A percentile compares a stretch with the other conserved stretches of the same genome.
Conservation (phyloP, 2,888 invertebrate species). For the Psylliodes chrysocephalus region DNA sequence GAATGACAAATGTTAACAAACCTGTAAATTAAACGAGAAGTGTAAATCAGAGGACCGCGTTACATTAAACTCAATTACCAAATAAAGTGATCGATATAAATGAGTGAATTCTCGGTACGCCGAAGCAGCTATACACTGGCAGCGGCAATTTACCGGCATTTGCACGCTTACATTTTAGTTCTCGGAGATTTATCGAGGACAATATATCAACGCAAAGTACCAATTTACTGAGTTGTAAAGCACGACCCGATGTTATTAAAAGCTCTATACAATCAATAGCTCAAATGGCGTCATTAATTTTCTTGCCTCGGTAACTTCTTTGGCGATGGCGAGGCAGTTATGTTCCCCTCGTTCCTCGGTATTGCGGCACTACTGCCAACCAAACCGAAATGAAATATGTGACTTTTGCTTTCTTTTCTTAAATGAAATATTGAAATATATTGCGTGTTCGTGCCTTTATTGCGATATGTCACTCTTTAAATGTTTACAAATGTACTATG, state of each 20-base stretch:
- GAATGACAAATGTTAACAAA: constrained; percentile 37
- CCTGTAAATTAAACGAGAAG: constrained; percentile 36
- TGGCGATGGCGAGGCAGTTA: no score
- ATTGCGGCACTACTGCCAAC: constrained; percentile 49
- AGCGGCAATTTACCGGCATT: constrained; percentile 56
- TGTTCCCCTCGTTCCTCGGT: no score
- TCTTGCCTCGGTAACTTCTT: constrained; percentile 54
- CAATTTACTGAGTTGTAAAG: constrained; percentile 57
- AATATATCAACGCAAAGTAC: constrained; percentile 56
- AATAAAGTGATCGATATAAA: constrained; percentile 55
- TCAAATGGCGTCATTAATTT: constrained; percentile 57
- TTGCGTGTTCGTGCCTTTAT: constrained; percentile 40
- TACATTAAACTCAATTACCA: constrained; percentile 52
- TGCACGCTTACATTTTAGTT: constrained; percentile 55
- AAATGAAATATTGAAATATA: constrained; percentile 46
- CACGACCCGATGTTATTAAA: constrained; percentile 57
- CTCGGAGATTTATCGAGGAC: constrained; percentile 55
- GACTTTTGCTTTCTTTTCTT: constrained; percentile 48
- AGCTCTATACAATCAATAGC: constrained; percentile 57
- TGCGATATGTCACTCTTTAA: constrained; percentile 30
- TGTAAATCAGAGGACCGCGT: constrained; percentile 40
- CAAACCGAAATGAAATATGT: constrained; percentile 50
- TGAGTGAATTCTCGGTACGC: constrained; percentile 53
- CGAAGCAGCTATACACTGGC: constrained; percentile 54
- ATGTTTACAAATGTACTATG: constrained; percentile 11